These are phyloP conservation scores for Neotragus moschatus DNA, from an alignment of 2,113 vertebrate genomes.

Conservation along the genomic window DNA sequence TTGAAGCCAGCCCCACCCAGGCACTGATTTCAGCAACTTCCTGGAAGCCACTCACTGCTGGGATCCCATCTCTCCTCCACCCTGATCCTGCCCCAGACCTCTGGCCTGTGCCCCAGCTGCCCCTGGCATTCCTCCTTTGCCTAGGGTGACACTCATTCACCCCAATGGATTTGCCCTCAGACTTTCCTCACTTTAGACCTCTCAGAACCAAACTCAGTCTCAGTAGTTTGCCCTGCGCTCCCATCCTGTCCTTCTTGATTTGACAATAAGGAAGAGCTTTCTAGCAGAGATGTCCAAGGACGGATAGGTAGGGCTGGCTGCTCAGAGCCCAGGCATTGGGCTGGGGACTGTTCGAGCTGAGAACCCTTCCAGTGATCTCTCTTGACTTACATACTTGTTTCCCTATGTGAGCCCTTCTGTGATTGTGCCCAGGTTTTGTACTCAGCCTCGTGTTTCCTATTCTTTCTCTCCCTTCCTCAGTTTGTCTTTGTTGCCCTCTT, in stretches of 20 bases:
- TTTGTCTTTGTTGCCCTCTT: neutral
- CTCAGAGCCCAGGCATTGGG: neutral
- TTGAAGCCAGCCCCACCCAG: neutral
- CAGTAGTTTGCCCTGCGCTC: neutral
- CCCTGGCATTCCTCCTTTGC: neutral
- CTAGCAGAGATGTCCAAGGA: neutral
- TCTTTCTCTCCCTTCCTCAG: neutral
- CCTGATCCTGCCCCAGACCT: neutral
- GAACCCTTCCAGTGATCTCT: constrained; percentile 1
- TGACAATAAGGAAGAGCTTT: neutral
- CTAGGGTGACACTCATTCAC: neutral
- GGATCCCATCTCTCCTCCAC: neutral
- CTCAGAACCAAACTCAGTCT: neutral
- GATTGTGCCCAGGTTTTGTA: neutral
- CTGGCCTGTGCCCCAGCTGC: neutral
- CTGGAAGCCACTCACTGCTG: neutral
- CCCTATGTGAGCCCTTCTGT: neutral
- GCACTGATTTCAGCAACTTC: neutral
- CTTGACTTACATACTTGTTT: neutral
- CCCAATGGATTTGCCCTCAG: neutral
- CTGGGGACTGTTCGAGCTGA: neutral
- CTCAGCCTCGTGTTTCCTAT: neutral
- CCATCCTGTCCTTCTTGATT: neutral
- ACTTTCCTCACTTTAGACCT: neutral
- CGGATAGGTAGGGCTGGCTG: neutral